Evolutionary conservation across 2,888 invertebrate species (phyloP).

Genomic region (Aelia acuminata): DNA sequence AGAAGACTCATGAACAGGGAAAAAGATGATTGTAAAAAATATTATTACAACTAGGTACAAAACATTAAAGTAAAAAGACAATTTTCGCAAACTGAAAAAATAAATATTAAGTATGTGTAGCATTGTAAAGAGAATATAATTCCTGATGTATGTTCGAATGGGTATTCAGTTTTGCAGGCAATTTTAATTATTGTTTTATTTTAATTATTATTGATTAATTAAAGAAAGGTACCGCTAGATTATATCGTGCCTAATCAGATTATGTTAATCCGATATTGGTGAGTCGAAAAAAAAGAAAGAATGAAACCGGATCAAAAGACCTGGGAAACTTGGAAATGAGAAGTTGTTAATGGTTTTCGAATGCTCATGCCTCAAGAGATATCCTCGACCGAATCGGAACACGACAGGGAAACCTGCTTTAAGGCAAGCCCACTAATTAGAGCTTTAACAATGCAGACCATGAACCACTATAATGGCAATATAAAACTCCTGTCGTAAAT

Average conservation of each 20-base stretch:
- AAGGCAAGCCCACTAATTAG: background rate
- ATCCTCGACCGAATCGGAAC: background rate
- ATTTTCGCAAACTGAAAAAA: too few relatives aligned
- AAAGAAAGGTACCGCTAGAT: background rate
- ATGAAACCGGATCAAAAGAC: background rate
- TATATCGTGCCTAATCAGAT: background rate
- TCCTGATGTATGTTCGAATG: background rate
- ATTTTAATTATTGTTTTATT: too few relatives aligned
- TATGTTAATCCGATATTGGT: background rate
- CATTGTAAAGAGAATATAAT: background rate
- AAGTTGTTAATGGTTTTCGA: background rate
- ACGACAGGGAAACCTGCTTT: background rate
- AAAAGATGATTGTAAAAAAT: too few relatives aligned
- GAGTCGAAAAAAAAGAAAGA: background rate
- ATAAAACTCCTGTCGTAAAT: slow-evolving; percentile 43
- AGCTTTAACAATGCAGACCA: background rate
- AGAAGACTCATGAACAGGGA: too few relatives aligned
- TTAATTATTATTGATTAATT: background rate
- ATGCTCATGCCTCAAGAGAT: background rate
- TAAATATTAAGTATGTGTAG: too few relatives aligned
- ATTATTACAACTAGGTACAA: too few relatives aligned
- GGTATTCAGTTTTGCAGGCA: background rate
- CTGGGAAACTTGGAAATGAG: background rate
- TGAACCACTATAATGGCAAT: slow-evolving; percentile 3
- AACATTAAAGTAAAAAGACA: too few relatives aligned